These are phyloP conservation scores for Drosophila ficusphila DNA, from an alignment of 1,140 invertebrate genomes.

Conservation along the genomic window DNA sequence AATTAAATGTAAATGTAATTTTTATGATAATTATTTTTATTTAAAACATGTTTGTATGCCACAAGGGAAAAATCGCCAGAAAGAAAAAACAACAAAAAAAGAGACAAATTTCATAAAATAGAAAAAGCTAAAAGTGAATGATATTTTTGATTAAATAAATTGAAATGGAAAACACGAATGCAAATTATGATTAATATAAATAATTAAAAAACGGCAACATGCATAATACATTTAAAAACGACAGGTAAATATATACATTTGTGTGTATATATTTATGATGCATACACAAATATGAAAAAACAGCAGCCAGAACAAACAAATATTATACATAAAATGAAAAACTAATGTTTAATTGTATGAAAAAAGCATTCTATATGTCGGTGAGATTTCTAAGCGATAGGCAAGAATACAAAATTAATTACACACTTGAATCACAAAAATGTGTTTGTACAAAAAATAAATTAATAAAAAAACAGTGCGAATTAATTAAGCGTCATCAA, in stretches of 20 bases:
- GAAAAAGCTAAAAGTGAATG: slow-evolving; percentile 48
- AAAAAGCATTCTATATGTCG: slow-evolving; percentile 42
- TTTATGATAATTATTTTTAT: slow-evolving; percentile 84
- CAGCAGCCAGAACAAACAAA: slow-evolving; percentile 56
- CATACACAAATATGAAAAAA: slow-evolving; percentile 68
- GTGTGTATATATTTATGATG: slow-evolving; percentile 55
- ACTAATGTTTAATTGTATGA: slow-evolving; percentile 56
- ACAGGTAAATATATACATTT: slow-evolving; percentile 40
- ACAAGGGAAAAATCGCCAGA: slow-evolving; percentile 32
- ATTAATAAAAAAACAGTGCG: slow-evolving; percentile 37
- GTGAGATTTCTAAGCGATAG: slow-evolving; percentile 38
- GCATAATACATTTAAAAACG: slow-evolving; percentile 50
- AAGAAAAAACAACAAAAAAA: slow-evolving; percentile 18
- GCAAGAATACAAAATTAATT: slow-evolving; percentile 54
- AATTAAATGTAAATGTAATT: slow-evolving; percentile 84
- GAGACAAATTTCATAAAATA: slow-evolving; percentile 32
- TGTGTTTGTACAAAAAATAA: slow-evolving; percentile 55
- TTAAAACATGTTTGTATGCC: slow-evolving; percentile 62
- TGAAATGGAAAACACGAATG: slow-evolving; percentile 62
- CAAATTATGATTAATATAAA: slow-evolving; percentile 49
- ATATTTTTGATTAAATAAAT: slow-evolving; percentile 79
- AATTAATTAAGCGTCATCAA: slow-evolving; percentile 55
- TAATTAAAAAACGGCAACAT: slow-evolving; percentile 59
- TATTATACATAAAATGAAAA: slow-evolving; percentile 30
- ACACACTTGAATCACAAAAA: slow-evolving; percentile 45